Evolutionary conservation across 1,140 invertebrate genomes (phyloP), one percentile per base, ranked within the genome.

Genomic region (Acarapis woodi): DNA sequence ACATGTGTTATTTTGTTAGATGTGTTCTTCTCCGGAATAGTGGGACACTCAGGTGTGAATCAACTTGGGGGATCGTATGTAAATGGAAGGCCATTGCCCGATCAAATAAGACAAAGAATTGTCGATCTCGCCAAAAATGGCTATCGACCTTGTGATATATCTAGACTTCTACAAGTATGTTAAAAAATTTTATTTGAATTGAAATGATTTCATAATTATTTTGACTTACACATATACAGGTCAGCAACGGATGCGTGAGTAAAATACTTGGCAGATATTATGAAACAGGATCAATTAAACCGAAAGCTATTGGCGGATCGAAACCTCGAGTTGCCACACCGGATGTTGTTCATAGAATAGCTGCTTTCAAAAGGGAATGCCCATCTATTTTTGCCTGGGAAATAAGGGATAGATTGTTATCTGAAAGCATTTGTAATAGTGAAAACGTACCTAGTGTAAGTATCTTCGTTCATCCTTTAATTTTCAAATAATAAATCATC

Each of bases 381-480:
- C 85, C 85, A 2, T 87, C 80, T 40, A 94, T 94, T 55, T 94
- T 94, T 60, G 85, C 85, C 4, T 94, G 85, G 85, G 85, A 94
- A 63, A 94, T 94, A 52, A 61, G 85, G 15, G 85, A 93, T 54
- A 68, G 87, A 53, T 66, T 99, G 38, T 64, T 97, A 16, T 75
- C 78, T 34, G 93, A 99, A 56, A 79, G 75, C 42, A 75, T 93
- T 38, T 99, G 93, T 64, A 90, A 79, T 56, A 87, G 87, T 57
- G 93, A 99, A 59, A 97, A 93, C 60, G 96, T 99, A 48, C 93
- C 93, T 40, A 94, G 85, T 56, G 93, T 99, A 63, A 93, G 88
- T 83, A 58, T 22, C 1, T 9, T 19, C 14, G 10, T 18, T 22
- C 16, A 21, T 12, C 18, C 16, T 25, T 10, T 39, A 5, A 12